These are phyloP conservation scores for Dromius quadrimaculatus DNA, from an alignment of 2,888 invertebrate species.

Conservation along the genomic window DNA sequence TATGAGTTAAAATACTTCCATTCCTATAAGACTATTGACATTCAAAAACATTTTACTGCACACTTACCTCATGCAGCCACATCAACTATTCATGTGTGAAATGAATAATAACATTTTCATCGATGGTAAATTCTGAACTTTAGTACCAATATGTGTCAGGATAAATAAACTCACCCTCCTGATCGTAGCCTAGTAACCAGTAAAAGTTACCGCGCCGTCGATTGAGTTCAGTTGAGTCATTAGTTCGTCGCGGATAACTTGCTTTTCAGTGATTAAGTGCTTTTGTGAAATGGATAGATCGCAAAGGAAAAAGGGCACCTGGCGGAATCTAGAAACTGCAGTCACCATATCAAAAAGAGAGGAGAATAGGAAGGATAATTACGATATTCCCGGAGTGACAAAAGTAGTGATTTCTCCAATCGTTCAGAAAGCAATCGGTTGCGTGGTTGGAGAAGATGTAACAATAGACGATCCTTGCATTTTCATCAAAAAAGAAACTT, in stretches of 20 bases:
- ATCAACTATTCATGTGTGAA: too few relatives aligned
- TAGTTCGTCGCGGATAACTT: neutral
- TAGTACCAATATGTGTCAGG: conserved; percentile 6
- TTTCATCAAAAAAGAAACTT: conserved; percentile 71
- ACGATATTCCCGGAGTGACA: conserved; percentile 71
- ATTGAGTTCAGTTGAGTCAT: neutral
- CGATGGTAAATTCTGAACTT: neutral
- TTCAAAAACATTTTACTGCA: too few relatives aligned
- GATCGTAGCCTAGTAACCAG: conserved; percentile 7
- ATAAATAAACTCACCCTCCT: conserved; percentile 6
- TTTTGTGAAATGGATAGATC: conserved; percentile 19
- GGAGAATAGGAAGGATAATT: conserved; percentile 58
- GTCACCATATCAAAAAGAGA: neutral
- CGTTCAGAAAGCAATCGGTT: conserved; percentile 73
- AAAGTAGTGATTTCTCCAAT: conserved; percentile 70
- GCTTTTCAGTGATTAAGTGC: conserved; percentile 15
- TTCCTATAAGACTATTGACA: too few relatives aligned
- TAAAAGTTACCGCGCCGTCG: neutral
- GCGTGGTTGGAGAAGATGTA: conserved; percentile 76
- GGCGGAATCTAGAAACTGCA: conserved; percentile 4
- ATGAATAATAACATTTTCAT: too few relatives aligned
- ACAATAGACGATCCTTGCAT: conserved; percentile 83
- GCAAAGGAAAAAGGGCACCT: neutral
- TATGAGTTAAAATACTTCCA: too few relatives aligned
- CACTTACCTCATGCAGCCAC: too few relatives aligned